A percentile compares a stretch with the other conserved stretches of the same genome.
Evolutionary conservation across 2,888 invertebrate genomes (phyloP).

Genomic region (Stenotaenia linearis): DNA sequence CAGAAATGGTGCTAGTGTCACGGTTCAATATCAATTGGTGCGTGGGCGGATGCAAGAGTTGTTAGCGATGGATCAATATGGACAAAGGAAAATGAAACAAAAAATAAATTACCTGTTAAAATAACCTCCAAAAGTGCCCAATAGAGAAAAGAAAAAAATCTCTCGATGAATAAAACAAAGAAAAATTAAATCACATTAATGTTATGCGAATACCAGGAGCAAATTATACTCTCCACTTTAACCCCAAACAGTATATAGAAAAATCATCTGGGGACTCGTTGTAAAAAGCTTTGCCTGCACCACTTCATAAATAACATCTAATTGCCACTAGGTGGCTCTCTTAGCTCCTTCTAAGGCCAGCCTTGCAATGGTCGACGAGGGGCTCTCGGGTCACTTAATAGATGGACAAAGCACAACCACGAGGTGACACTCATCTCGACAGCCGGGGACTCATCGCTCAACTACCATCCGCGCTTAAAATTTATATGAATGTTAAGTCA

Average conservation of each 20-base stretch:
- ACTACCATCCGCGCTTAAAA: not conserved
- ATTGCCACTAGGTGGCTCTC: slow-evolving; percentile 24
- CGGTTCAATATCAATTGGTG: slow-evolving; percentile 26
- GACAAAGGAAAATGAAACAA: slow-evolving; percentile 17
- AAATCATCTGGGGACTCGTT: slow-evolving; percentile 15
- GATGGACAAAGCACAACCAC: slow-evolving; percentile 24
- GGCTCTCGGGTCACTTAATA: slow-evolving; percentile 20
- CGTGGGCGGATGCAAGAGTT: slow-evolving; percentile 24
- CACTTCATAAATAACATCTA: slow-evolving; percentile 21
- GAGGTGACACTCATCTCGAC: slow-evolving; percentile 16
- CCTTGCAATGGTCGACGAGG: slow-evolving; percentile 5
- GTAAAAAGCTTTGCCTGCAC: slow-evolving; percentile 21
- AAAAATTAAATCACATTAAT: not conserved
- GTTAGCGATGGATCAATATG: slow-evolving; percentile 24
- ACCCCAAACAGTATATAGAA: slow-evolving; percentile 12
- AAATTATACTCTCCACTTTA: not conserved
- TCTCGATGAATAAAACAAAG: not conserved
- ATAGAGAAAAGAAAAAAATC: not conserved
- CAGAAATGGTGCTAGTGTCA: slow-evolving; percentile 21
- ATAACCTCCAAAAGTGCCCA: not conserved
- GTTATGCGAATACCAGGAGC: not conserved
- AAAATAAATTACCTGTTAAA: slow-evolving; percentile 2
- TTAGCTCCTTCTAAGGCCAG: slow-evolving; percentile 7
- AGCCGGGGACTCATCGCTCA: not conserved
- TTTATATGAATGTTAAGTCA: not conserved